Evolutionary conservation across 2,888 invertebrate genomes (phyloP).

Genomic region (Vesta saturnalis): DNA sequence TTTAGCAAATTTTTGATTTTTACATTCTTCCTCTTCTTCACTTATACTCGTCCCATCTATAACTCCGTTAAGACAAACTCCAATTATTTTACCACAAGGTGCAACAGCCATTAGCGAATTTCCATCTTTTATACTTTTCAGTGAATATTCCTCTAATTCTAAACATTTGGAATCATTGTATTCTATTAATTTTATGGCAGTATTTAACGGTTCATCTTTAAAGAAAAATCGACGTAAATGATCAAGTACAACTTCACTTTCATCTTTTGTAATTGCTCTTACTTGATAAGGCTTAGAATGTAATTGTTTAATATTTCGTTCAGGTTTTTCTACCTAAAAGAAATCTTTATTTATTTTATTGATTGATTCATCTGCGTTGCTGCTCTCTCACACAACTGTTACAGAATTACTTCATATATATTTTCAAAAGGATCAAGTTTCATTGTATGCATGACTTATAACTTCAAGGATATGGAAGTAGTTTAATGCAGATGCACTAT

Average conservation of each 20-base stretch:
- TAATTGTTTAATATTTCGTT: conserved; percentile 38
- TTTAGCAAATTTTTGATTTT: conserved; percentile 71
- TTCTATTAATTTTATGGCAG: conserved; percentile 69
- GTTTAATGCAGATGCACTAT: no score
- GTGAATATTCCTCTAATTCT: conserved; percentile 73
- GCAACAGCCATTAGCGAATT: conserved; percentile 72
- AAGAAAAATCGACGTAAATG: conserved; percentile 73
- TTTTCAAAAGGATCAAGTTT: no score
- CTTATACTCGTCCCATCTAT: conserved; percentile 58
- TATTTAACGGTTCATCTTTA: conserved; percentile 77
- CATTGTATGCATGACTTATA: no score
- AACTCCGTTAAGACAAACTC: conserved; percentile 49
- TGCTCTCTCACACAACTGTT: no score
- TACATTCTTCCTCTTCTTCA: conserved; percentile 63
- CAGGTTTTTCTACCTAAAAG: neutral
- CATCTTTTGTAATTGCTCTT: conserved; percentile 60
- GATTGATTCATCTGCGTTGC: no score
- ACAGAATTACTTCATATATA: no score
- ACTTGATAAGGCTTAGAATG: conserved; percentile 62
- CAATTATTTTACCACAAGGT: conserved; percentile 66
- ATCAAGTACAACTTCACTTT: conserved; percentile 64
- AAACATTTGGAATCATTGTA: conserved; percentile 68
- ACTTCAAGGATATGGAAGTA: no score
- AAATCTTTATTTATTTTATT: neutral
- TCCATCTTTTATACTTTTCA: conserved; percentile 67